Conservation (phyloP, 2,888 invertebrate genomes). For the Taphrorychus bicolor region DNA sequence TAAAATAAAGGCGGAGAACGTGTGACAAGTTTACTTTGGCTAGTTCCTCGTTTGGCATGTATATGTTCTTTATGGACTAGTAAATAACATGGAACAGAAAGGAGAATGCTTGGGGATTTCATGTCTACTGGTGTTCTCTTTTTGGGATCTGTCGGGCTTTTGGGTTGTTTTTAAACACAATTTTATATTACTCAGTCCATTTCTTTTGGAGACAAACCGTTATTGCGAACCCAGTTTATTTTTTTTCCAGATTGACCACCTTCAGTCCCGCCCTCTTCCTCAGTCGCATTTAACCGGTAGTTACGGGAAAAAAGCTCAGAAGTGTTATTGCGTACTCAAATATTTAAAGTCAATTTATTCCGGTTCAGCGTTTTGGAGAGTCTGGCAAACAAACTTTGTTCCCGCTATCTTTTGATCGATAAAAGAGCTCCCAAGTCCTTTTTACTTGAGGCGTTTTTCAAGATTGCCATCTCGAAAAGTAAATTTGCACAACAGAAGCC, state of each 20-base stretch:
- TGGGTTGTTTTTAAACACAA: too few species aligned
- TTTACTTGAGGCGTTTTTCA: constrained; percentile 35
- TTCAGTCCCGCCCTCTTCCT: neutral
- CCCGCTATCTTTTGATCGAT: constrained; percentile 40
- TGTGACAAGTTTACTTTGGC: constrained; percentile 40
- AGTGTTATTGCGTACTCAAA: constrained; percentile 38
- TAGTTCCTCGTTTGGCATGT: constrained; percentile 35
- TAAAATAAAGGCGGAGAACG: constrained; percentile 29
- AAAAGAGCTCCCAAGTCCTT: constrained; percentile 27
- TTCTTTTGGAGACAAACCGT: too few species aligned
- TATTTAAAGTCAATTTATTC: constrained; percentile 42
- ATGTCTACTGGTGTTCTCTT: constrained; percentile 3
- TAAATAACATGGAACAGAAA: constrained; percentile 28
- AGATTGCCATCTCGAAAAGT: constrained; percentile 55
- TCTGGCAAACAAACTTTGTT: constrained; percentile 39
- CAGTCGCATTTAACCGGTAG: constrained; percentile 5
- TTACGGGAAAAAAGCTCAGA: constrained; percentile 15
- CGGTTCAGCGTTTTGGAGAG: constrained; percentile 37
- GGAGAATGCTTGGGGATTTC: constrained; percentile 22
- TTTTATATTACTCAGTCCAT: too few species aligned
- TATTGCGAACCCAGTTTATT: too few species aligned
- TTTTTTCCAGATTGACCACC: neutral
- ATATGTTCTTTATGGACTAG: constrained; percentile 36
- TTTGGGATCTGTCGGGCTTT: neutral
- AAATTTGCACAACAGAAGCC: constrained; percentile 55